Base-by-base conservation (phyloP, 1,140 invertebrate species). In the Calliphora vicina region DNA sequence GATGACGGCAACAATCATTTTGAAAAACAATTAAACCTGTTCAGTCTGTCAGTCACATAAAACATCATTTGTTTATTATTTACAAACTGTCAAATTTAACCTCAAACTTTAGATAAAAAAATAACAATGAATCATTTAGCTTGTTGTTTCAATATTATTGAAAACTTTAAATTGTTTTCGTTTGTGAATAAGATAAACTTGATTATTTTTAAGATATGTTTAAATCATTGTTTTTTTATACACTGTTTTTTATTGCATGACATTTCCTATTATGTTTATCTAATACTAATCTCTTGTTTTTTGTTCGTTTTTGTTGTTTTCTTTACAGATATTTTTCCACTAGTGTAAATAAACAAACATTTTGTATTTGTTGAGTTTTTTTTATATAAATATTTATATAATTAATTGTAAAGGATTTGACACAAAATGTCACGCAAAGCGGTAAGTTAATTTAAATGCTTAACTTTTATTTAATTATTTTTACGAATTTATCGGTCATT, bases 351-450 rank as follows among this genome's bases (percentile, higher is more conserved):
- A 78, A 76, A 20, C 15, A 35, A 76, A 25, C 15, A 76, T 35
- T 12, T 72, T 72, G 25, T 27, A 35, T 35, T 35, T 35, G 35
- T 35, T 35, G 27, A 20, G n/a, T n/a, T n/a, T 27, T 76, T 76
- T 76, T 76, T 76, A 35, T 76, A 76, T 73, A 73, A 17, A 29
- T n/a, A 20, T 25, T 45, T 27, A 29, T 15, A 29, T 3, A 12
- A 74, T 74, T 74, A 45, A 25, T 78, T 42, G n/a, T 78, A 81
- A 81, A 78, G 74, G 35, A 78, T 43, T 78, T 43, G 17, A 29
- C 61, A 29, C 86, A 88, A 87, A 84, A 88, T 88, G 88, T 88
- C 88, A 84, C 88, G 87, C 81, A 88, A 88, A 89, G 86, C 88
- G 87, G 88, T 88, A 85, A 89, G 88, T 86, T 25, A 43, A 29